A percentile compares a stretch with the other conserved stretches of the same genome.
Conservation (phyloP, 2,113 vertebrate species). For the Anhinga rufa region DNA sequence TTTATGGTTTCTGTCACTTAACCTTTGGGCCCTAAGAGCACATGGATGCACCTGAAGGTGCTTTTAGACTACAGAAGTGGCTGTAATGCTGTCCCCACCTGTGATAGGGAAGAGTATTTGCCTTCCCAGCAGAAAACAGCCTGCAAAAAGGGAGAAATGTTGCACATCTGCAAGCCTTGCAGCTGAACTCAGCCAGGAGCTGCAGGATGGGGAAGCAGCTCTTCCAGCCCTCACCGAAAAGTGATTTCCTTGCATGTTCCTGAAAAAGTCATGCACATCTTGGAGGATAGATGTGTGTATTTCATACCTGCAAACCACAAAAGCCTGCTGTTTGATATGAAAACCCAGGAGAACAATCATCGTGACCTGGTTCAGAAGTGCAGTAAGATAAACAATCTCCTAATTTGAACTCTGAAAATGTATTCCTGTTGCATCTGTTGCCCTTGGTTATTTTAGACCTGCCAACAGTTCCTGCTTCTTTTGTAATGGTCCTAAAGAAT, state of each 20-base stretch:
- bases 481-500: neutral
- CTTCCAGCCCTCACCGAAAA: neutral
- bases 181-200: neutral
- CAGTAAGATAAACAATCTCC: neutral
- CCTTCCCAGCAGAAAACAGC: neutral
- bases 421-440: neutral
- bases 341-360: neutral
- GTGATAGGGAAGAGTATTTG: neutral
- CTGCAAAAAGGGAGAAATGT: neutral
- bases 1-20: neutral
- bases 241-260: neutral
- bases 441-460: neutral
- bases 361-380: neutral
- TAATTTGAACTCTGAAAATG: neutral
- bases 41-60: neutral
- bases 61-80: neutral
- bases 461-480: neutral
- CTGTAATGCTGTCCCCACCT: neutral
- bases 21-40: neutral
- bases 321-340: neutral
- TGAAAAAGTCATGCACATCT: neutral
- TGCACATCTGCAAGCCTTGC: neutral
- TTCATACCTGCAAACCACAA: neutral
- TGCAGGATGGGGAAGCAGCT: neutral
- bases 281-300: neutral